Percentiles rank a stretch among this genome's conserved stretches.
These are phyloP conservation scores for Malacoraja senta DNA, from an alignment of 2,797 vertebrate genomes.

Conservation along the genomic window DNA sequence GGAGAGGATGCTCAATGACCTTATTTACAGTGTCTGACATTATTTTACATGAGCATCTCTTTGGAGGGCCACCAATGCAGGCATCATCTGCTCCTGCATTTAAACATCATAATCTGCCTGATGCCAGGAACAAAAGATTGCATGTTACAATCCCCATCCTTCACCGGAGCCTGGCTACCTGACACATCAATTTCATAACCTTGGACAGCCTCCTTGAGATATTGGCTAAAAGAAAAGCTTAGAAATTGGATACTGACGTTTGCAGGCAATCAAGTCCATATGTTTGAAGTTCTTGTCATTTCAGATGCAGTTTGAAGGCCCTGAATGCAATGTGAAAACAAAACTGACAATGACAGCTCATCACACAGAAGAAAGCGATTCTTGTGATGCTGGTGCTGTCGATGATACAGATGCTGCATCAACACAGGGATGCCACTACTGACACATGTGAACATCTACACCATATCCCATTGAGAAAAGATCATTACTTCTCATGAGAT, in stretches of 20 bases:
- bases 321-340: background rate
- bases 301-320: background rate
- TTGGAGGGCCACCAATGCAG: conserved; percentile 19
- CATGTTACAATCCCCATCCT: background rate
- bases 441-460: background rate
- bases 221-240: background rate
- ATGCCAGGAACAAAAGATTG: background rate
- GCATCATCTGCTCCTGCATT: background rate
- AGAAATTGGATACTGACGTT: conserved; percentile 27
- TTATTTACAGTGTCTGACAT: background rate
- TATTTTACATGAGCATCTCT: background rate
- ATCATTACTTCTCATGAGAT: too few relatives aligned
- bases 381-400: background rate
- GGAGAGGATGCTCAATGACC: background rate
- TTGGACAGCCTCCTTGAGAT: background rate
- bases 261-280: conserved; percentile 8
- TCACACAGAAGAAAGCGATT: background rate
- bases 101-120: background rate
- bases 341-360: conserved; percentile 6
- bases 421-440: background rate
- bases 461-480: background rate
- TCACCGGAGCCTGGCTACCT: background rate
- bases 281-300: conserved; percentile 27
- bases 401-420: background rate
- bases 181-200: background rate